phyloP scores from a whole-genome alignment of 1,140 invertebrate genomes.

The Trichogramma pretiosum region DNA sequence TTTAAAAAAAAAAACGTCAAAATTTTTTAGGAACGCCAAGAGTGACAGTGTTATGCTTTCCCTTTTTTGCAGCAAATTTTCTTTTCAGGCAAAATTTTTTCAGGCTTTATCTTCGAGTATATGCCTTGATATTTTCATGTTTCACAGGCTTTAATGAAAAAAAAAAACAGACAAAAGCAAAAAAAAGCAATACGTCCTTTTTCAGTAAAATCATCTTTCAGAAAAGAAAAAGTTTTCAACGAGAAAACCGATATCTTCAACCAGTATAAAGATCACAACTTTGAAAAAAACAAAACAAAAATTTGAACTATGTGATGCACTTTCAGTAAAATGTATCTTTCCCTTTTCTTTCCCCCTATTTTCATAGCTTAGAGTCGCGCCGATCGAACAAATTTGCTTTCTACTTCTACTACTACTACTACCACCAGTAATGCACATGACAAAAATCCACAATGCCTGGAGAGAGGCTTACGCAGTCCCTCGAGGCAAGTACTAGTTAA shows the following conservation, averaged over 20 bases:
- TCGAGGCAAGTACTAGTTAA: constrained; percentile 47
- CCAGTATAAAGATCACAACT: constrained; percentile 6
- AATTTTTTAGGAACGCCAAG: constrained; percentile 14
- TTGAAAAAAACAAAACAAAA: constrained; percentile 18
- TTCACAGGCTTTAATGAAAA: constrained; percentile 38
- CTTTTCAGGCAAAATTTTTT: constrained; percentile 39
- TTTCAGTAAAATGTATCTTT: constrained; percentile 46
- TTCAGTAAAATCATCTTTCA: constrained; percentile 22
- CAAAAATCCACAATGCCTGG: constrained; percentile 47
- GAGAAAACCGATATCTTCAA: constrained; percentile 21
- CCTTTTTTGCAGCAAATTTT: constrained; percentile 42
- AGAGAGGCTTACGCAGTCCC: constrained; percentile 45
- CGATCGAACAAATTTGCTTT: constrained; percentile 47
- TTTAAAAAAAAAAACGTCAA: constrained; percentile 8
- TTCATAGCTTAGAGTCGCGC: constrained; percentile 48
- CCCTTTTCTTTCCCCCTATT: constrained; percentile 45
- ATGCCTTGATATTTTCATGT: constrained; percentile 25
- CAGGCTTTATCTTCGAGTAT: constrained; percentile 17
- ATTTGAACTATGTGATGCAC: constrained; percentile 28
- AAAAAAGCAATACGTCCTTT: constrained; percentile 20
- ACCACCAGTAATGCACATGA: constrained; percentile 48
- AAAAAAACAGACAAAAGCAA: constrained; percentile 22
- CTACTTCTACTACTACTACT: constrained; percentile 43
- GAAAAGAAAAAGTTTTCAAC: constrained; percentile 19
- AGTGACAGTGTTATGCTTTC: constrained; percentile 30